Evolutionary conservation across 2,797 vertebrate species (phyloP).

Genomic region (Aeoliscus strigatus): DNA sequence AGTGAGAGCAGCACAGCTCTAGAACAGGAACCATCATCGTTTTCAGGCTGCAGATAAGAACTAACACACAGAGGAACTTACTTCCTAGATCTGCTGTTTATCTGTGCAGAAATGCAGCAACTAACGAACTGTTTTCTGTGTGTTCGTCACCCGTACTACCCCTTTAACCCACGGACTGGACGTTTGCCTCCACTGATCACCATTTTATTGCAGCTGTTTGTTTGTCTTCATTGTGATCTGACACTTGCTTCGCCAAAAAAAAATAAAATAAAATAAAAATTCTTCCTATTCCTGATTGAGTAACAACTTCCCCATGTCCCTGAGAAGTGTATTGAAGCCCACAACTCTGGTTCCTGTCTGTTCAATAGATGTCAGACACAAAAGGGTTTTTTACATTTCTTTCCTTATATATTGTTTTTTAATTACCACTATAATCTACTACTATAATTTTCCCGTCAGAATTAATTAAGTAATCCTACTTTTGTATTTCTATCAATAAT

Average conservation of each 20-base stretch:
- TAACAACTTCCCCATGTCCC: constrained; percentile 82
- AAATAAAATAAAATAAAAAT: constrained; percentile 71
- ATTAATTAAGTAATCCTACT: too few relatives aligned
- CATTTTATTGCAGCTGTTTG: constrained; percentile 50
- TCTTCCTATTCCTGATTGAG: constrained; percentile 78
- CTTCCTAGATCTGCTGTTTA: constrained; percentile 18
- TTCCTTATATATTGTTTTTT: too few relatives aligned
- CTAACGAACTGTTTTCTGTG: not conserved
- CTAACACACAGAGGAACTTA: constrained; percentile 16
- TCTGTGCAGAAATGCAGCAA: constrained; percentile 2
- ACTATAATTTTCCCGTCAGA: too few relatives aligned
- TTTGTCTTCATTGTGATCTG: constrained; percentile 56
- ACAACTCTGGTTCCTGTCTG: constrained; percentile 66
- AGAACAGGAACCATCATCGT: constrained; percentile 67
- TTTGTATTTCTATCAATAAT: too few relatives aligned
- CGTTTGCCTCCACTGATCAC: not conserved
- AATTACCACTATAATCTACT: too few relatives aligned
- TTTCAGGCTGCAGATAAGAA: constrained; percentile 43
- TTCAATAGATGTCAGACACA: too few relatives aligned
- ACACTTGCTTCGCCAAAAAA: constrained; percentile 76
- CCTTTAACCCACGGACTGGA: too few relatives aligned
- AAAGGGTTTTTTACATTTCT: too few relatives aligned
- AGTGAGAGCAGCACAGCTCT: constrained; percentile 56
- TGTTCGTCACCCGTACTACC: not conserved
- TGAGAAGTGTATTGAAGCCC: constrained; percentile 61